phyloP scores from a whole-genome alignment of 2,888 invertebrate genomes.

The Parnassius smintheus region DNA sequence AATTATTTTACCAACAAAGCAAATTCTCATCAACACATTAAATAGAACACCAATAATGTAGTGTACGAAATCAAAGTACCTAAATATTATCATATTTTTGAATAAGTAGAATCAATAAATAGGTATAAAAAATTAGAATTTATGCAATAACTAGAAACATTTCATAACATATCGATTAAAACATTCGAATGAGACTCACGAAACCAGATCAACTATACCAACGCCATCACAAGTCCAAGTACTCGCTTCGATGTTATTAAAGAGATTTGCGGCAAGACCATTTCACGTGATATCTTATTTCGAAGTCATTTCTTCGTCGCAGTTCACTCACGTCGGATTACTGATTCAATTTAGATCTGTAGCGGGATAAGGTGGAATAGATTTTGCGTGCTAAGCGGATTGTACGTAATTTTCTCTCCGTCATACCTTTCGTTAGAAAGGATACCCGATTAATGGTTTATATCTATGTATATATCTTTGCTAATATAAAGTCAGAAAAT shows the following conservation, averaged over 20 bases:
- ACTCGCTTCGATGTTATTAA: not conserved
- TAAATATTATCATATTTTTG: no score
- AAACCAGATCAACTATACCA: not conserved
- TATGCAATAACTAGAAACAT: slow-evolving; percentile 37
- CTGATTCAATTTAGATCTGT: slow-evolving; percentile 68
- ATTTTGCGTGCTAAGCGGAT: slow-evolving; percentile 44
- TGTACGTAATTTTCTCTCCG: slow-evolving; percentile 45
- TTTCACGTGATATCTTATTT: slow-evolving; percentile 9
- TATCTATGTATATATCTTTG: no score
- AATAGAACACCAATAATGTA: no score
- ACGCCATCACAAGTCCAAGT: not conserved
- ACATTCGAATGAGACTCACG: not conserved
- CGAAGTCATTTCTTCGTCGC: slow-evolving; percentile 17
- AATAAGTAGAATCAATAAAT: no score
- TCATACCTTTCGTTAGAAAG: slow-evolving; percentile 15
- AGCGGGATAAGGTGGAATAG: slow-evolving; percentile 52
- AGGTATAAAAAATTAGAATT: no score
- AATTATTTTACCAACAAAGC: no score
- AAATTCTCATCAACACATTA: no score
- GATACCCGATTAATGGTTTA: no score
- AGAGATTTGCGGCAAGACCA: slow-evolving; percentile 6
- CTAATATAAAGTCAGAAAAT: no score
- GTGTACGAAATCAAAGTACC: no score
- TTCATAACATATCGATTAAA: not conserved
- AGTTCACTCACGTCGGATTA: slow-evolving; percentile 41